Evolutionary conservation across 2,113 vertebrate genomes (phyloP).

Genomic region (Rhinoderma darwinii): DNA sequence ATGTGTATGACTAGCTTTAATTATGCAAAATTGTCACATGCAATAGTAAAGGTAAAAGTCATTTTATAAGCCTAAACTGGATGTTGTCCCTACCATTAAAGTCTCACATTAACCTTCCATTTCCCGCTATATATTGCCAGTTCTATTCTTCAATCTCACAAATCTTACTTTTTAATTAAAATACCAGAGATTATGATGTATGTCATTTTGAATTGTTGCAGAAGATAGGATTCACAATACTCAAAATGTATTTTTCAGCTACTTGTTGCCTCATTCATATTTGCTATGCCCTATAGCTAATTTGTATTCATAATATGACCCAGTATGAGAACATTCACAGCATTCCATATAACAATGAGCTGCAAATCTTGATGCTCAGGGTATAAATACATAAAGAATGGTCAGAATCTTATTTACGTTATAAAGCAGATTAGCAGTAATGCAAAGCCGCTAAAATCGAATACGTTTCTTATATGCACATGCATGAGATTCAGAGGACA

Average conservation of each 20-base stretch:
- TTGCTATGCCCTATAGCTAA: neutral
- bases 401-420: neutral
- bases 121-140: neutral
- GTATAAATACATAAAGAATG: neutral
- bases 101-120: too few species aligned
- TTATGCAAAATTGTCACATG: too few species aligned
- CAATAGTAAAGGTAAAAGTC: too few species aligned
- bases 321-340: neutral
- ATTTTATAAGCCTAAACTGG: too few species aligned
- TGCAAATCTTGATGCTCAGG: neutral
- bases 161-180: neutral
- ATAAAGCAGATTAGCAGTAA: neutral
- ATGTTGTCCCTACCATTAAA: too few species aligned
- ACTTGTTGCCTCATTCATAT: slow-evolving; percentile 1
- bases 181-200: neutral
- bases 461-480: neutral
- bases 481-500: neutral
- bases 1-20: too few species aligned
- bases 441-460: neutral
- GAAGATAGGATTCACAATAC: neutral
- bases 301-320: slow-evolving; percentile 6
- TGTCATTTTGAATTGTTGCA: neutral
- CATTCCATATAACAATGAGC: slow-evolving; percentile 20
- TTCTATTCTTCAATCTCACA: neutral
- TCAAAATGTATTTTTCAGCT: slow-evolving; percentile 13